Percentiles rank a stretch among this genome's conserved stretches.
Conservation (phyloP, 2,888 invertebrate species). For the Athrips mouffetella region DNA sequence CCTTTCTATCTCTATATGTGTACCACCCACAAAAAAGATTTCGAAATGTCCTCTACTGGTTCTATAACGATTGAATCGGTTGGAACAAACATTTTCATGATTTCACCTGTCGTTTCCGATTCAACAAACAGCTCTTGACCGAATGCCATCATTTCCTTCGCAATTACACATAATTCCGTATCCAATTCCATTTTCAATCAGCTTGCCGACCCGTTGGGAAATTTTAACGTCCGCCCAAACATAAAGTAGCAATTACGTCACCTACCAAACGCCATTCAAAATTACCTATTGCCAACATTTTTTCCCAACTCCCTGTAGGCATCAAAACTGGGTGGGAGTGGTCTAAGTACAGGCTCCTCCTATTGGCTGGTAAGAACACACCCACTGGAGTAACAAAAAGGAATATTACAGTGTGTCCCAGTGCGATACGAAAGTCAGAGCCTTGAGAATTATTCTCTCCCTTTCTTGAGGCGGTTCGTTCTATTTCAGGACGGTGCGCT, state of each 20-base stretch:
- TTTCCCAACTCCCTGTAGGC: slow-evolving; percentile 75
- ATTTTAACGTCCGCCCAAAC: slow-evolving; percentile 32
- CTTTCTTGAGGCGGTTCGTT: slow-evolving; percentile 59
- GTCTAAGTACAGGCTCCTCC: slow-evolving; percentile 51
- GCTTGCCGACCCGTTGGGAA: slow-evolving; percentile 24
- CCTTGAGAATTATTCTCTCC: slow-evolving; percentile 74
- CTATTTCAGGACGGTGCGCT: slow-evolving; percentile 68
- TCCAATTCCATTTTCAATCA: slow-evolving; percentile 40
- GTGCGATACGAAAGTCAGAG: slow-evolving; percentile 46
- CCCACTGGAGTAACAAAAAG: slow-evolving; percentile 64
- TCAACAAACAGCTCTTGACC: not conserved
- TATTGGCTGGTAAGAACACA: slow-evolving; percentile 61
- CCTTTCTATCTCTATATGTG: no score
- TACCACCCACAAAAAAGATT: no score
- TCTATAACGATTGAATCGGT: not conserved
- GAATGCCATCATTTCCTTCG: slow-evolving; percentile 8
- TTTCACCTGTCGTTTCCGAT: not conserved
- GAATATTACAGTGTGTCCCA: slow-evolving; percentile 53
- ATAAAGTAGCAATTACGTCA: slow-evolving; percentile 70
- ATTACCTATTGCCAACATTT: slow-evolving; percentile 73
- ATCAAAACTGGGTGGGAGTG: slow-evolving; percentile 71
- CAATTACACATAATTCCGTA: slow-evolving; percentile 17
- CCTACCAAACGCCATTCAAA: slow-evolving; percentile 64
- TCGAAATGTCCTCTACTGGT: no score
- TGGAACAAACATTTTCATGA: not conserved